These are phyloP conservation scores for Palythoa grandis DNA, from an alignment of 92 coral and sea anemone species.

Conservation along the genomic window DNA sequence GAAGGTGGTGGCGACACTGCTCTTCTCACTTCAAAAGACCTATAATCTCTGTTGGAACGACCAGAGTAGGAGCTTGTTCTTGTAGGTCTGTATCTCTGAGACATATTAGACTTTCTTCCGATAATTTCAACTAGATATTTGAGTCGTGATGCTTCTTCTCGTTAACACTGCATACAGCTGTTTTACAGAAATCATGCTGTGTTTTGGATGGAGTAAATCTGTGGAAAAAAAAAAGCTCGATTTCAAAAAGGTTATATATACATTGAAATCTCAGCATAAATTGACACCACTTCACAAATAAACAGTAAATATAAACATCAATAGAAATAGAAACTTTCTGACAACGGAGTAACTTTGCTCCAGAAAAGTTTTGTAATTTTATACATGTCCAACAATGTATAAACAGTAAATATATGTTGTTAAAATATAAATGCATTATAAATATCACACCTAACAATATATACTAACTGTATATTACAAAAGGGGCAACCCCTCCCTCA, in stretches of 20 bases:
- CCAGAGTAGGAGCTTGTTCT: constrained; percentile 24
- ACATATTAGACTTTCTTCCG: constrained; percentile 8
- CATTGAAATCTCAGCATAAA: too few species aligned
- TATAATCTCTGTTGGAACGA: constrained; percentile 21
- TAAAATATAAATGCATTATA: too few species aligned
- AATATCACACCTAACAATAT: too few species aligned
- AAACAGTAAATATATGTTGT: too few species aligned
- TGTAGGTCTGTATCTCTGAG: constrained; percentile 38
- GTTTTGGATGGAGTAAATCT: background rate
- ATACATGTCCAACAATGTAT: too few species aligned
- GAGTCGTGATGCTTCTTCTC: background rate
- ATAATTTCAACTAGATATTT: background rate
- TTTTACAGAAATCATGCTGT: constrained; percentile 24
- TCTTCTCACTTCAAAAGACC: constrained; percentile 23
- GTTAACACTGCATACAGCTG: background rate
- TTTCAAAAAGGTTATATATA: background rate
- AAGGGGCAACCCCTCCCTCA: too few species aligned
- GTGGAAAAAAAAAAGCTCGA: background rate
- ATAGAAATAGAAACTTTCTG: too few species aligned
- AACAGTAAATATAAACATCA: too few species aligned
- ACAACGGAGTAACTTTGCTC: too few species aligned
- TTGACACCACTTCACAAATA: too few species aligned
- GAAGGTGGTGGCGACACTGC: constrained; percentile 7
- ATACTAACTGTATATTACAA: too few species aligned
- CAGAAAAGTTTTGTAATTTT: too few species aligned